A percentile compares a stretch with the other conserved stretches of the same genome.
These are phyloP conservation scores for Callaeas wilsoni DNA, from an alignment of 2,113 vertebrate species.

Conservation along the genomic window DNA sequence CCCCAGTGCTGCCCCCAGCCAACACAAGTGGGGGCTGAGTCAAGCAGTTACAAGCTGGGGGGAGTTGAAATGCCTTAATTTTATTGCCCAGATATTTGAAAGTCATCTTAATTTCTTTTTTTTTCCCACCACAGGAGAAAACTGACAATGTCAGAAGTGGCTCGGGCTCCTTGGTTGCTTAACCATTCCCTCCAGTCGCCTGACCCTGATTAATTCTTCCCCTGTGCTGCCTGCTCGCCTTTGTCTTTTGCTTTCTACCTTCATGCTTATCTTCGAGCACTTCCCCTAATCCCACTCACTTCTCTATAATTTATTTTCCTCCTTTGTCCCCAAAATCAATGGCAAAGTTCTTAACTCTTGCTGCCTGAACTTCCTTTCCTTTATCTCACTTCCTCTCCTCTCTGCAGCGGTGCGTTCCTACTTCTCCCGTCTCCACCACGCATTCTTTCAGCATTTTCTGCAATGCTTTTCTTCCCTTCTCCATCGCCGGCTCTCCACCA, in stretches of 20 bases:
- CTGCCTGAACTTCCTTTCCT: constrained; percentile 37
- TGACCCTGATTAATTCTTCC: neutral
- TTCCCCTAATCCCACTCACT: constrained; percentile 24
- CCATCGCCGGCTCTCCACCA: accelerated
- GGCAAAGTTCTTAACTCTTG: constrained; percentile 35
- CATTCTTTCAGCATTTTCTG: neutral
- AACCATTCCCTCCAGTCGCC: accelerated
- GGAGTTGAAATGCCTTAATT: neutral
- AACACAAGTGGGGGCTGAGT: neutral
- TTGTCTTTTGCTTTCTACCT: neutral
- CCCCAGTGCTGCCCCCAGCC: neutral
- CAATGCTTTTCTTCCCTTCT: neutral
- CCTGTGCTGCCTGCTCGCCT: accelerated
- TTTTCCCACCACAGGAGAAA: neutral
- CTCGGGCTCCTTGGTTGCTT: neutral
- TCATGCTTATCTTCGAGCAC: constrained; percentile 23
- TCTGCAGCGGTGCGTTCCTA: neutral
- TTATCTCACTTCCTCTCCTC: constrained; percentile 32
- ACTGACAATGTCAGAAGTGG: neutral
- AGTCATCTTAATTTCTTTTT: neutral
- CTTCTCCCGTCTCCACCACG: neutral
- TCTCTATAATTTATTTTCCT: constrained; percentile 33
- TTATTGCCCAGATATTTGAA: neutral
- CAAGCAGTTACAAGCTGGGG: neutral
- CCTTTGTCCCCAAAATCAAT: constrained; percentile 24